Conservation (phyloP, 2,113 vertebrate genomes). For the Sinocyclocheilus anophthalmus region DNA sequence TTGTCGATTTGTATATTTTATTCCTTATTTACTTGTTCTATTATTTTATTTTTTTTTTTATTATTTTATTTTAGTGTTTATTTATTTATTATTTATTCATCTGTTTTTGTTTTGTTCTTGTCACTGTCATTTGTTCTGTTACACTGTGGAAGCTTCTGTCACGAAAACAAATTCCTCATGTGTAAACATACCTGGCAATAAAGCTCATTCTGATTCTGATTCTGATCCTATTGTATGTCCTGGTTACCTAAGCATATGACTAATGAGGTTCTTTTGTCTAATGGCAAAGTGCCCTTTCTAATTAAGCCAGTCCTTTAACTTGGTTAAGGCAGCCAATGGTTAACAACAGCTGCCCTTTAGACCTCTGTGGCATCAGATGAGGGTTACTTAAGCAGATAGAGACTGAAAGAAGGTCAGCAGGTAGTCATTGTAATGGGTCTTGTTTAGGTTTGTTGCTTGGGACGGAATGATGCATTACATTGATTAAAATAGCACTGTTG, state of each 20-base stretch:
- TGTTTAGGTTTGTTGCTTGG: conserved; percentile 12
- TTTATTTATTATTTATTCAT: too few species aligned
- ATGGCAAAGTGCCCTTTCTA: conserved; percentile 28
- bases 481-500: conserved; percentile 36
- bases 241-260: not conserved
- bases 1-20: too few species aligned
- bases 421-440: conserved; percentile 21
- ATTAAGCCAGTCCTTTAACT: conserved; percentile 44
- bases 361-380: conserved; percentile 41
- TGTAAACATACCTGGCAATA: too few species aligned
- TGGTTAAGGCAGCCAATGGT: conserved; percentile 4
- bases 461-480: not conserved
- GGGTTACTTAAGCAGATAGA: conserved; percentile 57
- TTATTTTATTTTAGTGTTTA: too few species aligned
- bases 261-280: not conserved
- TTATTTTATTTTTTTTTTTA: too few species aligned
- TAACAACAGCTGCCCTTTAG: conserved; percentile 31
- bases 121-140: too few species aligned
- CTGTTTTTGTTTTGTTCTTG: too few species aligned
- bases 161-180: too few species aligned
- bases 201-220: too few species aligned
- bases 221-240: not conserved
- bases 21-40: too few species aligned
- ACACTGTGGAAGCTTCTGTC: too few species aligned
- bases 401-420: conserved; percentile 58